Conservation (phyloP, 2,888 invertebrate genomes). For the Apamea monoglypha region DNA sequence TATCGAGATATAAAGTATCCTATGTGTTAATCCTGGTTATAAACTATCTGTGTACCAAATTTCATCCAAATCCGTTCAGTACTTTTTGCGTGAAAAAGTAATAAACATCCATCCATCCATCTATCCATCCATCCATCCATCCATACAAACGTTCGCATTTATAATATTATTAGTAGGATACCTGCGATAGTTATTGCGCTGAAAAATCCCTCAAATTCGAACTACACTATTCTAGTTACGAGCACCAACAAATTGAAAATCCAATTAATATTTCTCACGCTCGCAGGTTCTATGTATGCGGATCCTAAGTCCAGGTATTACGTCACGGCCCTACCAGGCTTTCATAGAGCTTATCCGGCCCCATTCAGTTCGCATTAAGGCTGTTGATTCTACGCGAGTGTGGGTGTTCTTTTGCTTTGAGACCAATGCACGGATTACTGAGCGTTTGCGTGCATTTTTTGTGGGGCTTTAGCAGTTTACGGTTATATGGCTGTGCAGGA, state of each 20-base stretch:
- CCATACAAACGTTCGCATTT: too few relatives aligned
- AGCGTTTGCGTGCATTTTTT: slow-evolving; percentile 46
- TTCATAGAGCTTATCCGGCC: slow-evolving; percentile 39
- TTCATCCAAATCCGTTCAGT: too few relatives aligned
- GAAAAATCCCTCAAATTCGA: not conserved
- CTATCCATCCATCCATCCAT: too few relatives aligned
- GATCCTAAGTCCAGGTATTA: slow-evolving; percentile 31
- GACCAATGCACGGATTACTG: slow-evolving; percentile 51
- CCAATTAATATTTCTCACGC: slow-evolving; percentile 42
- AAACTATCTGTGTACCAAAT: too few relatives aligned
- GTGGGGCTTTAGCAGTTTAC: slow-evolving; percentile 18
- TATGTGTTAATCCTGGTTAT: too few relatives aligned
- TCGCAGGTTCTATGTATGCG: not conserved
- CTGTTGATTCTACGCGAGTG: slow-evolving; percentile 42
- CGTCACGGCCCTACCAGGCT: slow-evolving; percentile 23
- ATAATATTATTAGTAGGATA: too few relatives aligned
- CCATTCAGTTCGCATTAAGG: slow-evolving; percentile 56
- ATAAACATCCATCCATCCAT: too few relatives aligned
- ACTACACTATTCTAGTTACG: not conserved
- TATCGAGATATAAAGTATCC: too few relatives aligned
- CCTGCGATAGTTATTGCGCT: not conserved
- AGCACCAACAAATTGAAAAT: slow-evolving; percentile 1
- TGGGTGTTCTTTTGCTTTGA: slow-evolving; percentile 36
- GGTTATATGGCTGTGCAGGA: not conserved
- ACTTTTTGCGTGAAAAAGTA: too few relatives aligned